Evolutionary conservation across 2,888 invertebrate species (phyloP).

Genomic region (Drosophila anceps): DNA sequence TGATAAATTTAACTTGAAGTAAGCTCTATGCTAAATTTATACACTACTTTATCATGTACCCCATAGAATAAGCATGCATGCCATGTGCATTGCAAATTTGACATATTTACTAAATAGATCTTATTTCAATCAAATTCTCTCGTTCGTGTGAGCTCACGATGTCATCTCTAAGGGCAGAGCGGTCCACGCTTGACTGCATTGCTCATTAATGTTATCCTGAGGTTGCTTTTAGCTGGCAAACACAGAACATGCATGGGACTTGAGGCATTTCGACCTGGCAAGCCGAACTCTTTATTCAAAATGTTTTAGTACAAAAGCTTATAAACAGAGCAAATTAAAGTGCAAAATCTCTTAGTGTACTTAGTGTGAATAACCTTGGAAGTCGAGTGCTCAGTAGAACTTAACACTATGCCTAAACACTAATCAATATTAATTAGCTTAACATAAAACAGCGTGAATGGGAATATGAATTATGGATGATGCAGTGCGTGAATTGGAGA

Average conservation of each 20-base stretch:
- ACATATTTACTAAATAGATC: not conserved
- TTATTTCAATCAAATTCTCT: too few species aligned
- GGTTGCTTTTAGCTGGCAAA: constrained; percentile 17
- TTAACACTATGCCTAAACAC: constrained; percentile 50
- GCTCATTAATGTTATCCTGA: constrained; percentile 51
- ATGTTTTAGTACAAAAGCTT: constrained; percentile 41
- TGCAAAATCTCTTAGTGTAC: constrained; percentile 35
- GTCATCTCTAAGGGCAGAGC: constrained; percentile 22
- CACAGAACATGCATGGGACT: not conserved
- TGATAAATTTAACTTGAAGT: not conserved
- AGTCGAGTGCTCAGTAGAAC: constrained; percentile 19
- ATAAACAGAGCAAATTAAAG: constrained; percentile 27
- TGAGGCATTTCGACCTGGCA: constrained; percentile 15
- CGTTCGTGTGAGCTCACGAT: not conserved
- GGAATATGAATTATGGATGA: constrained; percentile 34
- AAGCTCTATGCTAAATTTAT: not conserved
- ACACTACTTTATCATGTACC: not conserved
- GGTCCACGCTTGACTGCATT: constrained; percentile 24
- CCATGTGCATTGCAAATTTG: not conserved
- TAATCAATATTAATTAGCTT: constrained; percentile 69
- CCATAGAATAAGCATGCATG: not conserved
- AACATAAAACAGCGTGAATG: constrained; percentile 34
- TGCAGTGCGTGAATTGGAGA: constrained; percentile 7
- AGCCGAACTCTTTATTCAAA: constrained; percentile 47
- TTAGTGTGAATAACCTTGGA: constrained; percentile 10